A percentile compares a stretch with the other conserved stretches of the same genome.
These are phyloP conservation scores for Lordiphosa collinella DNA, from an alignment of 1,140 invertebrate species.

Conservation along the genomic window DNA sequence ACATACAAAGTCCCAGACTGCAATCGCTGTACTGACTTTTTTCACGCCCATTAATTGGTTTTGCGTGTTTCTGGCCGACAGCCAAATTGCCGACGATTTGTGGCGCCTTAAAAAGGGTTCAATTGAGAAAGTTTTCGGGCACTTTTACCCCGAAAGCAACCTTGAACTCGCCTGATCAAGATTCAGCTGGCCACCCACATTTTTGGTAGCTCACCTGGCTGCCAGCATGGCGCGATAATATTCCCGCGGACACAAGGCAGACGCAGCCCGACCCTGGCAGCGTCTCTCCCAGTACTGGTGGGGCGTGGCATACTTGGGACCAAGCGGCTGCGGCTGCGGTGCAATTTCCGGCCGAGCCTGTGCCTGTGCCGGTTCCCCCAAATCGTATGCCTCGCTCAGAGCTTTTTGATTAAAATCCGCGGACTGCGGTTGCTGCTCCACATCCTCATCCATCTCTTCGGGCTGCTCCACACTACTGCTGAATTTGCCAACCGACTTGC, in stretches of 20 bases:
- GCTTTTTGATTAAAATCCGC: conserved; percentile 72
- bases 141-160: conserved; percentile 20
- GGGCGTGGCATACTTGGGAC: conserved; percentile 42
- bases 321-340: conserved; percentile 13
- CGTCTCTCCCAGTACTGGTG: conserved; percentile 51
- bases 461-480: conserved; percentile 14
- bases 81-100: conserved; percentile 75
- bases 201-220: conserved; percentile 52
- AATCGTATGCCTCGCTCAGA: conserved; percentile 51
- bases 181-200: conserved; percentile 44
- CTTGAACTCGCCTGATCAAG: conserved; percentile 19
- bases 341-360: conserved; percentile 59
- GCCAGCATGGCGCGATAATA: conserved; percentile 65
- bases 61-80: conserved; percentile 69
- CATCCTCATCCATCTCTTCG: conserved; percentile 1
- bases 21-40: conserved; percentile 55
- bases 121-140: conserved; percentile 42
- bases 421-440: conserved; percentile 32
- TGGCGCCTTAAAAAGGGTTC: conserved; percentile 30
- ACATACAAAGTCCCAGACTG: conserved; percentile 60
- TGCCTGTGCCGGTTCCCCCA: conserved; percentile 31
- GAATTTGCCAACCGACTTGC: conserved; percentile 23
- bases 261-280: conserved; percentile 40
- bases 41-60: conserved; percentile 77
- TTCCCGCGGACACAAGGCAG: conserved; percentile 55